A percentile compares a stretch with the other conserved stretches of the same genome.
These are phyloP conservation scores for Galeruca laticollis DNA, from an alignment of 2,888 invertebrate species.

Conservation along the genomic window DNA sequence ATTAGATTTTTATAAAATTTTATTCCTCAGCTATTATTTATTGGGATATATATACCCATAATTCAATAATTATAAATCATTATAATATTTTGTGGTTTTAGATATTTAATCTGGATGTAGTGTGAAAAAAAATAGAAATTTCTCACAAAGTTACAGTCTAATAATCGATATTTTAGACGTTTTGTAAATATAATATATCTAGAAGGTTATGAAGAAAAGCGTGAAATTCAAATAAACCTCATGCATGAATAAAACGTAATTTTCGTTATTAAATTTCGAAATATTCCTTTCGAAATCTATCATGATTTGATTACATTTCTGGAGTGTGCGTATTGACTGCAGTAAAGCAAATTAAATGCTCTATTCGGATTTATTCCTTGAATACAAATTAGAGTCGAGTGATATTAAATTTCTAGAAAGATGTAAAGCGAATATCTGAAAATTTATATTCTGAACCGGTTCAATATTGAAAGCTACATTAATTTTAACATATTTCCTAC, in stretches of 20 bases:
- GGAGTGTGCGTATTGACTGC: conserved; percentile 43
- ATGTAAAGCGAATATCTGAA: conserved; percentile 56
- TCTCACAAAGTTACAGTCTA: too few relatives aligned
- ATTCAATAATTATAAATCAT: too few relatives aligned
- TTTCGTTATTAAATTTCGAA: conserved; percentile 35
- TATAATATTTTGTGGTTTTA: too few relatives aligned
- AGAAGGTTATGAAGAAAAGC: neutral
- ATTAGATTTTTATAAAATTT: too few relatives aligned
- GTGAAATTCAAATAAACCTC: conserved; percentile 32
- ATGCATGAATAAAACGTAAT: conserved; percentile 33
- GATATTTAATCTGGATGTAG: too few relatives aligned
- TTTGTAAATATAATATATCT: neutral
- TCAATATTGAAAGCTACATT: conserved; percentile 64
- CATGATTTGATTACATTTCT: conserved; percentile 37
- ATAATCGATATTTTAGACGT: too few relatives aligned
- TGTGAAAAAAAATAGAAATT: too few relatives aligned
- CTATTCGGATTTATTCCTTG: conserved; percentile 54
- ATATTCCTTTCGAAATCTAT: conserved; percentile 34
- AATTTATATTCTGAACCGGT: conserved; percentile 58
- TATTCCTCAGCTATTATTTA: too few relatives aligned
- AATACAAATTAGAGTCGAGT: conserved; percentile 54
- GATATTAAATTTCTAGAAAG: conserved; percentile 57
- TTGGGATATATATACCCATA: too few relatives aligned
- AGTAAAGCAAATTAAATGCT: conserved; percentile 55
- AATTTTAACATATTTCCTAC: conserved; percentile 64